Percentiles rank a stretch among this genome's conserved stretches.
Evolutionary conservation across 2,113 vertebrate genomes (phyloP).

Genomic region (Mus spicilegus): DNA sequence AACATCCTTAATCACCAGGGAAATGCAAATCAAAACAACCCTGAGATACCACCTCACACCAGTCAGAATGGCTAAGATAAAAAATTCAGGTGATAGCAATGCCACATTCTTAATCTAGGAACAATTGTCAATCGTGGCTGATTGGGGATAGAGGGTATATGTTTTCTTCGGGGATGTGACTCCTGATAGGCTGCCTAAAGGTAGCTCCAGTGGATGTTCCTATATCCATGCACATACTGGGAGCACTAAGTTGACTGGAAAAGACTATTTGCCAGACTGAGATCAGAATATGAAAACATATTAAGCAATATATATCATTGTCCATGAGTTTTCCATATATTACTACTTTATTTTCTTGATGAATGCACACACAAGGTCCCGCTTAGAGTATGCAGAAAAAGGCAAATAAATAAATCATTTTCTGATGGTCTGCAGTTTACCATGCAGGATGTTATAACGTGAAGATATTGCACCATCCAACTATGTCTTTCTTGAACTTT

Average conservation of each 20-base stretch:
- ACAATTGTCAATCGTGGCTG: not conserved
- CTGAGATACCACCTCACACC: too few relatives aligned
- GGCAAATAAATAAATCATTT: slow-evolving; percentile 9
- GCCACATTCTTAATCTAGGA: not conserved
- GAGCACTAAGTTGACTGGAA: not conserved
- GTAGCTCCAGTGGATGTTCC: not conserved
- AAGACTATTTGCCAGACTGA: not conserved
- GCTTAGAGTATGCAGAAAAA: not conserved
- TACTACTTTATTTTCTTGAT: slow-evolving; percentile 36
- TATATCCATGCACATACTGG: not conserved
- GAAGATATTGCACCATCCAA: slow-evolving; percentile 21
- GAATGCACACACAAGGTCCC: not conserved
- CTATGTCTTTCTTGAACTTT: not conserved
- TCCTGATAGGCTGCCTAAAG: not conserved
- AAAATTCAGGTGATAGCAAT: too few relatives aligned
- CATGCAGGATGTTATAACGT: slow-evolving; percentile 19
- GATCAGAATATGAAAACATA: not conserved
- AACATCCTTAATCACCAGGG: too few relatives aligned
- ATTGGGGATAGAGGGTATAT: not conserved
- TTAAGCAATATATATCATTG: slow-evolving; percentile 22
- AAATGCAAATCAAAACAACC: too few relatives aligned
- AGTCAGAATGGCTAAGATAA: too few relatives aligned
- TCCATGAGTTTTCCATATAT: not conserved
- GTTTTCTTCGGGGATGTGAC: not conserved
- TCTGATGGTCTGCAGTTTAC: slow-evolving; percentile 17